Base-by-base conservation (phyloP, 2,888 invertebrate species). In the Lasiommata megera region DNA sequence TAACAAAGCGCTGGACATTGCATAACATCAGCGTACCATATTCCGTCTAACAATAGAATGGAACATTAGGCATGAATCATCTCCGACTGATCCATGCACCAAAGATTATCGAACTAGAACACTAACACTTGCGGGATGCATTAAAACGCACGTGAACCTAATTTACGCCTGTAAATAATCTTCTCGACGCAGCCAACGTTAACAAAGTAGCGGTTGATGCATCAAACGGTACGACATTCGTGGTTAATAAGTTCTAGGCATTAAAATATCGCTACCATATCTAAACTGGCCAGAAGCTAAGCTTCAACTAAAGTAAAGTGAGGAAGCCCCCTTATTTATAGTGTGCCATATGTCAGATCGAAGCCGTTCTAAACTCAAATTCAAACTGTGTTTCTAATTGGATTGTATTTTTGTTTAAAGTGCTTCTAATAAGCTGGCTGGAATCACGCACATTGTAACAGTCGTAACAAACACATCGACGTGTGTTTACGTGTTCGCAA, bases 91-190 rank as follows among this genome's bases (percentile, higher is more conserved):
- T 89, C 87, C 85, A 78, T 79, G 77, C 82, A 76, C 82, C 79
- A 79, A 86, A 89, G 89, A 90, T 89, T 89, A 90, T 89, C 88
- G 80, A 88, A 88, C 82, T 89, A 79, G 89, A 88, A 73, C 89
- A 81, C 86, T 81, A 84, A 83, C 84, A 83, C 82, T 85, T 78
- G 79, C 83, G 72, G 79, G 76, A 80, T 85, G 84, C 89, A 90
- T 89, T 90, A 89, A 86, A 88, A 88, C 78, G 80, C 88, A 90
- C 87, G 89, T 87, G 89, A 86, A 82, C 72, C 87, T 88, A 88
- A 89, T 90, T 90, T 88, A 85, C 88, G 77, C 80, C 67, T 75
- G 74, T 77, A 80, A 85, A 85, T 86, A 82, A 81, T 82, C 76
- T 73, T 64, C 61, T 65, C 64, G 70, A 73, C 66, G 73, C 68